Conservation (phyloP, 1,140 invertebrate species). For the Pseudachorutes palmiensis region DNA sequence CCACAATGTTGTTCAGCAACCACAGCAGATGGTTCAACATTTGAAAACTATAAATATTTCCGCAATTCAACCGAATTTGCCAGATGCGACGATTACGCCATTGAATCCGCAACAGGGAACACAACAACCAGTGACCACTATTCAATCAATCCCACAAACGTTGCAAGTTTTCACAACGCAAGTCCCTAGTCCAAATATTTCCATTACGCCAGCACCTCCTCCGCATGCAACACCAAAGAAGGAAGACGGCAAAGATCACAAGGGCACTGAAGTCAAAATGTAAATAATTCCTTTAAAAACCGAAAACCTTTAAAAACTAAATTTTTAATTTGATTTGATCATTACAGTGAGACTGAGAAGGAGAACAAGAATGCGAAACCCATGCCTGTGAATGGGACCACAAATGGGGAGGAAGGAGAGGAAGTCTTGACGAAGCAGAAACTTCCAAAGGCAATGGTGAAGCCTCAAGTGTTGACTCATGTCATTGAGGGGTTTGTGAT, state of each 20-base stretch:
- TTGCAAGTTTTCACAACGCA: conserved; percentile 35
- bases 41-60: conserved; percentile 37
- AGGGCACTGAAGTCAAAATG: conserved; percentile 13
- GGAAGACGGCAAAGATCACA: conserved; percentile 22
- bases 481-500: conserved; percentile 96
- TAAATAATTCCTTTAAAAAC: too few species aligned
- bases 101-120: conserved; percentile 19
- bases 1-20: background rate
- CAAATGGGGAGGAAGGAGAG: conserved; percentile 23
- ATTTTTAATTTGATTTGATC: too few species aligned
- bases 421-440: conserved; percentile 48
- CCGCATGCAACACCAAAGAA: conserved; percentile 16
- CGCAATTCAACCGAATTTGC: conserved; percentile 34
- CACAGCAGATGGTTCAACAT: conserved; percentile 20
- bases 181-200: conserved; percentile 35
- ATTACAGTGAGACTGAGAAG: conserved; percentile 33
- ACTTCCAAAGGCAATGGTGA: conserved; percentile 78
- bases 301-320: too few species aligned
- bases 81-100: conserved; percentile 35
- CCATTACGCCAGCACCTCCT: conserved; percentile 32
- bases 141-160: conserved; percentile 22
- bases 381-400: background rate
- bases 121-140: background rate
- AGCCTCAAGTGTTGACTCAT: conserved; percentile 90
- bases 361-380: conserved; percentile 29